Base-by-base conservation (phyloP, 2,888 invertebrate genomes). In the Acleris emargana region DNA sequence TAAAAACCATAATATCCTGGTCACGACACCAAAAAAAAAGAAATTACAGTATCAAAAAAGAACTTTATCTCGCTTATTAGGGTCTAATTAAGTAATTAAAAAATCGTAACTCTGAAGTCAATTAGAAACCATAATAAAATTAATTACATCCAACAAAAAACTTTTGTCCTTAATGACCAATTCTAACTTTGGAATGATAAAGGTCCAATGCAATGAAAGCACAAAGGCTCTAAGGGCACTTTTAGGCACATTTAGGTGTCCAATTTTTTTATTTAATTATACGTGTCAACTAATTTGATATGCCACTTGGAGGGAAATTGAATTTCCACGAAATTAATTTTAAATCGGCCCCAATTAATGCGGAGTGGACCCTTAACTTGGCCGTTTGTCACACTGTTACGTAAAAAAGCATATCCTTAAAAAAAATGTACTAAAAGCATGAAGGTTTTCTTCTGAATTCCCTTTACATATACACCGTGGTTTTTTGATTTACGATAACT, bases 301-400 rank as follows among this genome's bases (percentile, higher is more conserved):
- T 69, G 69, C 55, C 64, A 58, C 43, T 61, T 49, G 47, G 58
- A 54, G 45, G 53, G 74, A 68, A 72, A 73, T 72, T 70, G 50
- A 57, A 66, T 66, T 66, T 57, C 51, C 61, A 52, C 55, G 43
- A 66, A 66, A 66, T 66, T 66, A 66, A 61, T 66, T 66, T 66
- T 66, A 61, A 66, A 66, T 66, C 57, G 51, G 32, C 45, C 18
- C 61, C 57, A 79, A 82, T 82, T 77, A 80, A 79, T 76, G 71
- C 68, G 69, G 55, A 71, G 71, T 69, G 75, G 73, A 70, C 69
- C 73, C 62, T 72, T 61, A 67, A 69, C 69, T 67, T 58, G 51
- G 28, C 13, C 57, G 1, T 25, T 9, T 43, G n/a, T 57, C 45
- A 57, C 45, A 57, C 57, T 43, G 57, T 17, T 9, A 11, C 49